These are phyloP conservation scores for Argyrosomus japonicus DNA, from an alignment of 2,113 vertebrate genomes.

Conservation along the genomic window DNA sequence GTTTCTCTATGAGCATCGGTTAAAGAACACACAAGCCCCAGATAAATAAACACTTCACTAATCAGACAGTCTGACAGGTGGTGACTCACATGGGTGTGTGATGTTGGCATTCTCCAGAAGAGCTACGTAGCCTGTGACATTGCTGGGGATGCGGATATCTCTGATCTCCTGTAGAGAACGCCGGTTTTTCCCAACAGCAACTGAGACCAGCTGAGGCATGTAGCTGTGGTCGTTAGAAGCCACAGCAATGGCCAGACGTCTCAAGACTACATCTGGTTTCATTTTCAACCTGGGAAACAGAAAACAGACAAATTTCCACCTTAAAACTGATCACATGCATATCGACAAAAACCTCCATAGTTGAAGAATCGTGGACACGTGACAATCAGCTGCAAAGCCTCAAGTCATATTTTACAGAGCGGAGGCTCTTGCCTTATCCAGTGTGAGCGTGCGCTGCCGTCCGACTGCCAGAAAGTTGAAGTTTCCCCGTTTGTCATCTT, in stretches of 20 bases:
- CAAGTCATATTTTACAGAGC: not conserved
- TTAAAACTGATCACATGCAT: not conserved
- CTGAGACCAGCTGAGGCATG: constrained; percentile 97
- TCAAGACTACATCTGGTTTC: constrained; percentile 94
- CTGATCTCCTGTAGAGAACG: constrained; percentile 93
- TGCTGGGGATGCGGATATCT: constrained; percentile 96
- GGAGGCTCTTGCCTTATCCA: constrained; percentile 92
- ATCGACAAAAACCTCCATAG: not conserved
- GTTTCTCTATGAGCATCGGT: not conserved
- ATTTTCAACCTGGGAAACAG: constrained; percentile 89
- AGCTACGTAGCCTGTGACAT: constrained; percentile 95
- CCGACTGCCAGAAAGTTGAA: constrained; percentile 95
- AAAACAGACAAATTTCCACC: not conserved
- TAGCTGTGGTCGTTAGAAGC: constrained; percentile 96
- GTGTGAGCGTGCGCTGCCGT: constrained; percentile 95
- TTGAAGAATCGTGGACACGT: not conserved
- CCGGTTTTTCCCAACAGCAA: constrained; percentile 92
- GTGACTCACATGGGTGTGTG: constrained; percentile 93
- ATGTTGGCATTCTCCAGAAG: constrained; percentile 97
- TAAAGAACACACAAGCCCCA: not conserved
- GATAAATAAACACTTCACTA: not conserved
- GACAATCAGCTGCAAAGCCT: not conserved
- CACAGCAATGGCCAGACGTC: constrained; percentile 94
- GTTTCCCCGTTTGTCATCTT: constrained; percentile 98
- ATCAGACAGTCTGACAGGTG: constrained; percentile 7